phyloP scores from a whole-genome alignment of 2,113 vertebrate species.

The Condylura cristata region DNA sequence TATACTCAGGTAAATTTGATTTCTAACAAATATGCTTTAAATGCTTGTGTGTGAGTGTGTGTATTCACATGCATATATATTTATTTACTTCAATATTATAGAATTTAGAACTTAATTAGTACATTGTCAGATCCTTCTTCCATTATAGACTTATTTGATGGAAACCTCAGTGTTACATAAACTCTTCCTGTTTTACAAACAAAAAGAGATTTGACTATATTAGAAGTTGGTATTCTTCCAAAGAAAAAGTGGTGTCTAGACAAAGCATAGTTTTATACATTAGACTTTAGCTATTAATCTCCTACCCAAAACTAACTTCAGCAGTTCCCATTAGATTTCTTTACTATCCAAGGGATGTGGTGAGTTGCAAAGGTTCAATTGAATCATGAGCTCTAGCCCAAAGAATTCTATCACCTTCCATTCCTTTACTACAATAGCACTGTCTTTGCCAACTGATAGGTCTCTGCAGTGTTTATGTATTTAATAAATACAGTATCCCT shows the following conservation, averaged over 20 bases:
- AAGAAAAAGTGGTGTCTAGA: slow-evolving; percentile 40
- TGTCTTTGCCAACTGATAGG: slow-evolving; percentile 65
- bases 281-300: slow-evolving; percentile 53
- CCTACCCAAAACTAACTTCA: background rate
- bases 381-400: slow-evolving; percentile 50
- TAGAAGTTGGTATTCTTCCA: slow-evolving; percentile 41
- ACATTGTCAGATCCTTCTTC: background rate
- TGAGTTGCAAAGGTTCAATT: slow-evolving; percentile 77
- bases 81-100: background rate
- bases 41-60: background rate
- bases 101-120: background rate
- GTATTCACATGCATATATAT: background rate
- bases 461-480: slow-evolving; percentile 68
- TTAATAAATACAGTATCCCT: slow-evolving; percentile 62
- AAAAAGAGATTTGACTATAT: slow-evolving; percentile 19
- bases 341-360: background rate
- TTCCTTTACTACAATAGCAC: slow-evolving; percentile 48
- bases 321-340: slow-evolving; percentile 67
- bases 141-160: background rate
- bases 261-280: slow-evolving; percentile 41
- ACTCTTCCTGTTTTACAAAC: slow-evolving; percentile 51
- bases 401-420: slow-evolving; percentile 63
- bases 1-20: background rate
- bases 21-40: background rate
- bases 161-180: background rate